phyloP scores from a whole-genome alignment of 2,888 invertebrate genomes.

The Coelopa pilipes region DNA sequence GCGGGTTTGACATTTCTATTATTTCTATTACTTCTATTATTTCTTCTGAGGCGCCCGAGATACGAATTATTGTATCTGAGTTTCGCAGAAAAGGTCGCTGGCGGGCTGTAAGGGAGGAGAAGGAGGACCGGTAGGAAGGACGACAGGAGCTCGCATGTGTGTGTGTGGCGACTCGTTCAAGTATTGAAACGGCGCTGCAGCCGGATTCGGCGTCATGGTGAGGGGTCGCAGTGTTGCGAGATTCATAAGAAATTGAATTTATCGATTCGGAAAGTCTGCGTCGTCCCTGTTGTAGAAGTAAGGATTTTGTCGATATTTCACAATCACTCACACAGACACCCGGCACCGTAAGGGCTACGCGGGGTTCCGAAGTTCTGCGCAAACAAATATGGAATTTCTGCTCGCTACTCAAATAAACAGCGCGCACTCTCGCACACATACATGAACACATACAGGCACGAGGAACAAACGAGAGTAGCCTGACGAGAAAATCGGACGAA shows the following conservation, averaged over 20 bases:
- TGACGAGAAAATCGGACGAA: not conserved
- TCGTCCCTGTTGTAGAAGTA: not conserved
- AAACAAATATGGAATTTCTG: slow-evolving; percentile 12
- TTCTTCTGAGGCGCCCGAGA: slow-evolving; percentile 8
- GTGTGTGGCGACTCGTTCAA: not conserved
- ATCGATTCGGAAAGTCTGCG: slow-evolving; percentile 13
- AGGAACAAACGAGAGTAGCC: too few species aligned
- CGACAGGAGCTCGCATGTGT: not conserved
- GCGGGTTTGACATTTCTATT: slow-evolving; percentile 30
- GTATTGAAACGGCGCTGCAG: not conserved
- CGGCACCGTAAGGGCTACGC: too few species aligned
- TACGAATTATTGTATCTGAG: slow-evolving; percentile 20
- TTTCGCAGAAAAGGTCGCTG: not conserved
- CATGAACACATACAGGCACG: not conserved
- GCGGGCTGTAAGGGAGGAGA: not conserved
- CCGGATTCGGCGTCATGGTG: not conserved
- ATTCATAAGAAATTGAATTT: slow-evolving; percentile 26
- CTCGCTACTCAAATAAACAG: slow-evolving; percentile 3
- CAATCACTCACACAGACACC: slow-evolving; percentile 16
- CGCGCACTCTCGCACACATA: not conserved
- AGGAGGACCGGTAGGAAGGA: not conserved
- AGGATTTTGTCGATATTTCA: slow-evolving; percentile 16
- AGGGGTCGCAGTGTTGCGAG: slow-evolving; percentile 3
- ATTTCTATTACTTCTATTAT: slow-evolving; percentile 18
- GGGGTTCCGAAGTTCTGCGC: not conserved